These are phyloP conservation scores for Plebejus melissa DNA, from an alignment of 2,888 invertebrate species.

Conservation along the genomic window DNA sequence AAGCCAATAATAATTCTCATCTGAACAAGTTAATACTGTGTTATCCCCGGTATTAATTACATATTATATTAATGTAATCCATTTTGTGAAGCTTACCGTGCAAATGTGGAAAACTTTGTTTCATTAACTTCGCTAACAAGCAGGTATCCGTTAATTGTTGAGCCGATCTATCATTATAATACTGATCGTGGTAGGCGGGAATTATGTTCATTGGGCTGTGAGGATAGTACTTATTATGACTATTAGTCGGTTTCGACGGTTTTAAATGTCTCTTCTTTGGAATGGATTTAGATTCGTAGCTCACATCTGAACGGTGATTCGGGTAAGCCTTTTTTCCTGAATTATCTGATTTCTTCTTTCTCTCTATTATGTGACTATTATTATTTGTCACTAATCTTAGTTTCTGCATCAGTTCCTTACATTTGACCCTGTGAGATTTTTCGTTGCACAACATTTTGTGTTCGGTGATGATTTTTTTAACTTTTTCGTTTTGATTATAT, in stretches of 20 bases:
- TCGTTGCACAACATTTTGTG: constrained; percentile 56
- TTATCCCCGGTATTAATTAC: not conserved
- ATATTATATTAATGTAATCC: constrained; percentile 6
- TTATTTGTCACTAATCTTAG: constrained; percentile 46
- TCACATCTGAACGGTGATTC: constrained; percentile 5
- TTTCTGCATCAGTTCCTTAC: constrained; percentile 55
- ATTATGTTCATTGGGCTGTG: not conserved
- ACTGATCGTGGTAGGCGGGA: constrained; percentile 27
- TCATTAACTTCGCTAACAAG: constrained; percentile 54
- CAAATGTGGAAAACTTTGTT: constrained; percentile 48
- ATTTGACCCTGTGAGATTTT: constrained; percentile 50
- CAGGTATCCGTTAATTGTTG: constrained; percentile 50
- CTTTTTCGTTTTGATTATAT: constrained; percentile 48
- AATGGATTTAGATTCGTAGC: not conserved
- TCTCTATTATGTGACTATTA: constrained; percentile 9
- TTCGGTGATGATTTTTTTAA: constrained; percentile 55
- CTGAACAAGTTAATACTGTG: not conserved
- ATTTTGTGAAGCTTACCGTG: constrained; percentile 44
- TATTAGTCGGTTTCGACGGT: not conserved
- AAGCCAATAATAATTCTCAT: not conserved
- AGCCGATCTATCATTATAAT: constrained; percentile 39
- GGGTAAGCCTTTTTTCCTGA: not conserved
- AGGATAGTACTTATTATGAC: constrained; percentile 4
- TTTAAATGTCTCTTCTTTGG: not conserved
- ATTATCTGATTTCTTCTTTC: constrained; percentile 16